phyloP scores from a whole-genome alignment of 2,797 vertebrate species.

The Petrocephalus sullivani region DNA sequence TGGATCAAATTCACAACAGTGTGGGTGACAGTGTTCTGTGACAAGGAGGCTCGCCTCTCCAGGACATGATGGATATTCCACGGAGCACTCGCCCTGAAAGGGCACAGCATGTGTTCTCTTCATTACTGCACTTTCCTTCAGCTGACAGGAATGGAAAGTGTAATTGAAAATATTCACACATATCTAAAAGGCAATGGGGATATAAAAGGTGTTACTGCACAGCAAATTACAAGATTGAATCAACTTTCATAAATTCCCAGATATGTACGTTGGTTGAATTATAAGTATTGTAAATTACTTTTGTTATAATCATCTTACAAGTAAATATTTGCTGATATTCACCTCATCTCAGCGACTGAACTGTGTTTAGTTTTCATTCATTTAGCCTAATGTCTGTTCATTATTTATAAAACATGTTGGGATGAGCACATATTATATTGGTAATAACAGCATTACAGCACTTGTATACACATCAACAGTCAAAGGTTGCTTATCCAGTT shows the following conservation, averaged over 20 bases:
- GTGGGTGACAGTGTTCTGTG: constrained; percentile 37
- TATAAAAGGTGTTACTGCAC: background rate
- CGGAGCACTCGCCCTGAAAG: constrained; percentile 13
- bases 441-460: background rate
- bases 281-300: background rate
- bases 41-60: constrained; percentile 35
- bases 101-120: background rate
- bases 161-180: background rate
- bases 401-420: background rate
- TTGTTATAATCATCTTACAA: background rate
- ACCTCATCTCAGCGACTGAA: background rate
- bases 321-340: background rate
- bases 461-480: background rate
- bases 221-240: background rate
- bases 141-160: background rate
- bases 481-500: background rate
- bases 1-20: constrained; percentile 47
- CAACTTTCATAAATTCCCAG: background rate
- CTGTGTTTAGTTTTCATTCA: background rate
- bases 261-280: background rate
- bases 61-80: constrained; percentile 32
- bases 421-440: background rate
- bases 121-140: background rate
- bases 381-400: background rate
- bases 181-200: background rate